Evolutionary conservation across 2,888 invertebrate species (phyloP).

Genomic region (Dasysyrphus albostriatus): DNA sequence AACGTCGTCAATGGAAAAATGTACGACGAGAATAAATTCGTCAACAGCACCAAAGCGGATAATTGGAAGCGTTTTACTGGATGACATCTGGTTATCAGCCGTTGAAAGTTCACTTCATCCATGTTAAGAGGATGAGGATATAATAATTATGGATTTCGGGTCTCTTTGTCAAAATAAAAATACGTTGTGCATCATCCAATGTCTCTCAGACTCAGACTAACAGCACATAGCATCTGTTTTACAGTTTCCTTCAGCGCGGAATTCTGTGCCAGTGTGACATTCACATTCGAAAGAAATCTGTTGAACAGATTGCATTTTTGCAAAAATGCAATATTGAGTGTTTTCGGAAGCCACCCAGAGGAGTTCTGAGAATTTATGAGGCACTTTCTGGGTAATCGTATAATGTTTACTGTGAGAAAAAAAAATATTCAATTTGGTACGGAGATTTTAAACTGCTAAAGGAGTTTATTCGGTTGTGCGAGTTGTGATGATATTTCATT

Average conservation of each 20-base stretch:
- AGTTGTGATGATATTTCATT: conserved; percentile 2
- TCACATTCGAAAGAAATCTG: conserved; percentile 56
- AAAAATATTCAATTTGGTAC: neutral
- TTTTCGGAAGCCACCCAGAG: conserved; percentile 66
- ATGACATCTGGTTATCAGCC: conserved; percentile 73
- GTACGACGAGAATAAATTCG: conserved; percentile 39
- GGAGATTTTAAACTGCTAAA: neutral
- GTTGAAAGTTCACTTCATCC: conserved; percentile 60
- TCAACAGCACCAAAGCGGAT: conserved; percentile 57
- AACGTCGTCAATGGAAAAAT: neutral
- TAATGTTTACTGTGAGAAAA: conserved; percentile 44
- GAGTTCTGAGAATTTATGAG: conserved; percentile 56
- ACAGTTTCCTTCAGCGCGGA: conserved; percentile 29
- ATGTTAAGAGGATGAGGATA: conserved; percentile 14
- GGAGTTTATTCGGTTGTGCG: neutral
- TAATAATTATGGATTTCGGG: conserved; percentile 17
- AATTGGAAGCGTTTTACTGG: conserved; percentile 68
- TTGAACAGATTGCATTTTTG: conserved; percentile 64
- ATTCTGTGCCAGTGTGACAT: conserved; percentile 65
- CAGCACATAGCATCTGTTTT: conserved; percentile 11
- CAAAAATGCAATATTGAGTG: conserved; percentile 34
- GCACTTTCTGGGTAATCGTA: conserved; percentile 32
- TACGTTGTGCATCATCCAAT: neutral
- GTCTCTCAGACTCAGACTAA: neutral
- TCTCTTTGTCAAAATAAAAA: neutral